phyloP scores from a whole-genome alignment of 2,888 invertebrate species.

The Polymixis lichenea region DNA sequence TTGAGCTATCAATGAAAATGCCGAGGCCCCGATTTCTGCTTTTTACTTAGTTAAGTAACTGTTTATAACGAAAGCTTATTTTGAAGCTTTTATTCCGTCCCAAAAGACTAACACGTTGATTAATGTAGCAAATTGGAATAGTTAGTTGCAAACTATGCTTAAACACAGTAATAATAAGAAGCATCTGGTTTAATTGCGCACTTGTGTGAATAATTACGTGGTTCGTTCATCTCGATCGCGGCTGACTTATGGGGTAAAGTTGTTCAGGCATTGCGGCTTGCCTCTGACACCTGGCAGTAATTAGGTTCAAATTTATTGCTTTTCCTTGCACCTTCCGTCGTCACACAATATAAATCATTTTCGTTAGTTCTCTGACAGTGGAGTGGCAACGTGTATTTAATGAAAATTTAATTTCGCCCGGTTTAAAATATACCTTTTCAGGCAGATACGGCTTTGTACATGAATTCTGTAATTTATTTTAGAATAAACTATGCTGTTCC shows the following conservation, averaged over 20 bases:
- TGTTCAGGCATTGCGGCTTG: slow-evolving; percentile 82
- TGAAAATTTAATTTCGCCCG: slow-evolving; percentile 69
- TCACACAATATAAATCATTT: slow-evolving; percentile 77
- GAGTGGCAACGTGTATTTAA: slow-evolving; percentile 68
- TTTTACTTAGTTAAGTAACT: slow-evolving; percentile 70
- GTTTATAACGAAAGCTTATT: slow-evolving; percentile 67
- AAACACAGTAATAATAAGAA: slow-evolving; percentile 58
- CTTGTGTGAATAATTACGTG: slow-evolving; percentile 71
- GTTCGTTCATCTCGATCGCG: slow-evolving; percentile 79
- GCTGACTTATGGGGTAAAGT: slow-evolving; percentile 85
- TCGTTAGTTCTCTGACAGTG: slow-evolving; percentile 73
- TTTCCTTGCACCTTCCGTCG: slow-evolving; percentile 78
- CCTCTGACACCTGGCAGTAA: slow-evolving; percentile 87
- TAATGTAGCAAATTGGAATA: slow-evolving; percentile 53
- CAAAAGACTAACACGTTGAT: slow-evolving; percentile 50
- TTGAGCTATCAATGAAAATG: slow-evolving; percentile 78
- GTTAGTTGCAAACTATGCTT: slow-evolving; percentile 57
- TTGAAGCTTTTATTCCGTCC: slow-evolving; percentile 46
- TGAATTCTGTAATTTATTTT: slow-evolving; percentile 60
- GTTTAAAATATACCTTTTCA: slow-evolving; percentile 64
- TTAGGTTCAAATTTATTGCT: slow-evolving; percentile 85
- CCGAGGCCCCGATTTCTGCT: slow-evolving; percentile 72
- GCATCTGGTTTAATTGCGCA: slow-evolving; percentile 64
- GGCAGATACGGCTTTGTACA: slow-evolving; percentile 53
- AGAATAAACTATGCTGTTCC: slow-evolving; percentile 59